Conservation (phyloP, 2,113 vertebrate species). For the Eclectus roratus region DNA sequence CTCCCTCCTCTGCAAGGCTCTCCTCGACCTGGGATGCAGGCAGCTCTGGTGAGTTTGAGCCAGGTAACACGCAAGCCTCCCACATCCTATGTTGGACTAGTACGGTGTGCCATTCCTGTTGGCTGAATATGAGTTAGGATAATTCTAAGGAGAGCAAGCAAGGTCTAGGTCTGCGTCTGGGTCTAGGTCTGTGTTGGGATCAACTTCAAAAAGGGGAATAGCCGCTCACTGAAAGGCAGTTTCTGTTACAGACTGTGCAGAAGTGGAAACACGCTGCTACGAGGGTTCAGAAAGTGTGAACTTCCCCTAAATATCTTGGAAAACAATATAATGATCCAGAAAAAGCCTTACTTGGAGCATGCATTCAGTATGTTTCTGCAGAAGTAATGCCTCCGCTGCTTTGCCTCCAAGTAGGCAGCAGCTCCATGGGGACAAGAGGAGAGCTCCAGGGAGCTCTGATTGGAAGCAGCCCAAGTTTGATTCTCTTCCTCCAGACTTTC, state of each 20-base stretch:
- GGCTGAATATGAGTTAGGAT: not conserved
- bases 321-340: not conserved
- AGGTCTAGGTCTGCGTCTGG: not conserved
- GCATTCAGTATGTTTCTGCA: not conserved
- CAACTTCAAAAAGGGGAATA: not conserved
- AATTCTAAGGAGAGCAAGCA: not conserved
- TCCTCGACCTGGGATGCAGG: not conserved
- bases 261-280: not conserved
- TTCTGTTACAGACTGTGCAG: not conserved
- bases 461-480: not conserved
- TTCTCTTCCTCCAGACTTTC: not conserved
- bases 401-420: not conserved
- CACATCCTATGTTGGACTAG: not conserved
- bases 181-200: not conserved
- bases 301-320: not conserved
- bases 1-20: not conserved
- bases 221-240: not conserved
- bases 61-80: not conserved
- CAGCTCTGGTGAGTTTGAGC: not conserved
- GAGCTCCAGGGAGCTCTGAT: not conserved
- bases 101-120: not conserved
- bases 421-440: not conserved
- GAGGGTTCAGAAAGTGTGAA: not conserved
- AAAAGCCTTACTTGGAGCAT: not conserved
- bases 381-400: not conserved